Evolutionary conservation across 1,140 invertebrate genomes (phyloP).

Genomic region (Probaryconus sp.): DNA sequence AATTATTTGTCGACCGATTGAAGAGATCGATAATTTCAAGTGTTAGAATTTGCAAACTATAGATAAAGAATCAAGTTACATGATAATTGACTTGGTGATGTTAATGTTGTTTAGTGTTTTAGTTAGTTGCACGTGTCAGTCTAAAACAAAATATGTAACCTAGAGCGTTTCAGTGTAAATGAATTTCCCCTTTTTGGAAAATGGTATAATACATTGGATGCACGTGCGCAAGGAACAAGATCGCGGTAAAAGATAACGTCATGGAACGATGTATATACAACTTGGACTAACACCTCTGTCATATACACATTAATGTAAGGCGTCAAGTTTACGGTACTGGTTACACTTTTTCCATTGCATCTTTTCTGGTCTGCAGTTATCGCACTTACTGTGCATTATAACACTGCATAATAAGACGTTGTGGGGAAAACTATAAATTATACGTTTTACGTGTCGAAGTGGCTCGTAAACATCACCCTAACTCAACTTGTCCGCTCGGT

Average conservation of each 20-base stretch:
- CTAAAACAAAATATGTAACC: too few relatives aligned
- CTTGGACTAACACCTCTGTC: conserved; percentile 21
- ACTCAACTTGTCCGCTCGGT: conserved; percentile 22
- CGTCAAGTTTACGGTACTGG: conserved; percentile 41
- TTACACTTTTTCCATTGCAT: conserved; percentile 33
- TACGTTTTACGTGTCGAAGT: conserved; percentile 36
- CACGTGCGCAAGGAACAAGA: conserved; percentile 9
- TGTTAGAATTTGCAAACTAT: too few relatives aligned
- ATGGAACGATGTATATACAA: conserved; percentile 7
- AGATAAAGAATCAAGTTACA: too few relatives aligned
- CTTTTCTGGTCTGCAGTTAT: conserved; percentile 31
- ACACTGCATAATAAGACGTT: conserved; percentile 54
- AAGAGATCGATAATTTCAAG: too few relatives aligned
- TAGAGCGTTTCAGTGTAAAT: too few relatives aligned
- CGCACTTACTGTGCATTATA: conserved; percentile 35
- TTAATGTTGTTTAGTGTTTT: too few relatives aligned
- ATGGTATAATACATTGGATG: conserved; percentile 1
- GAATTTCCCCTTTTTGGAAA: conserved; percentile 2
- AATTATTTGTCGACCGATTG: too few relatives aligned
- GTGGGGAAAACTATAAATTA: conserved; percentile 48
- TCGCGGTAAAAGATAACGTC: conserved; percentile 20
- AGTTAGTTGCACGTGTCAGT: too few relatives aligned
- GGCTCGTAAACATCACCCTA: conserved; percentile 35
- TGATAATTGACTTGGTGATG: too few relatives aligned
- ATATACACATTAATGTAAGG: conserved; percentile 15